These are phyloP conservation scores for Pantelozetes paolii DNA, from an alignment of 2,888 invertebrate genomes.

Conservation along the genomic window DNA sequence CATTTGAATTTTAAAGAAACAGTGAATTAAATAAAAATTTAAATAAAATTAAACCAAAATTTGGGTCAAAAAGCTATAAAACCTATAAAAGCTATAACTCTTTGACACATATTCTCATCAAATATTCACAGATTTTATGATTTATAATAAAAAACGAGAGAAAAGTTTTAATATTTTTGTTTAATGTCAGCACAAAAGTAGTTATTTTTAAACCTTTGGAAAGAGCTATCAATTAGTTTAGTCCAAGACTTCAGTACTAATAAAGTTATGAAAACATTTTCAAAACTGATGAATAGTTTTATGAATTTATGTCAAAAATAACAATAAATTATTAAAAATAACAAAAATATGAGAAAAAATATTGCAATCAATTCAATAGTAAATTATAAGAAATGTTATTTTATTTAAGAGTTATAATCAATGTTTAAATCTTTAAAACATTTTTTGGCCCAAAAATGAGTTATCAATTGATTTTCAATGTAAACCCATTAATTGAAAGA, in stretches of 20 bases:
- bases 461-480: no score
- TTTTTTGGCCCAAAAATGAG: no score
- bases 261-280: not conserved
- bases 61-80: not conserved
- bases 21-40: not conserved
- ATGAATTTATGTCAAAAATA: slow-evolving; percentile 8
- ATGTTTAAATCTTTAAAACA: no score
- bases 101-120: slow-evolving; percentile 14
- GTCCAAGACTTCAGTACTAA: not conserved
- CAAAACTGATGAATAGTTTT: not conserved
- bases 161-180: not conserved
- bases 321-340: not conserved
- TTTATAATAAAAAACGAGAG: not conserved
- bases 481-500: no score
- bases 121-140: not conserved
- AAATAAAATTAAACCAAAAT: not conserved
- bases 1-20: not conserved
- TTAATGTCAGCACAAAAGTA: slow-evolving; percentile 1
- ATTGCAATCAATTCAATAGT: no score
- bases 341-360: not conserved
- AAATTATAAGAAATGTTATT: no score
- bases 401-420: no score
- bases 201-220: not conserved
- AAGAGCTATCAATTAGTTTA: slow-evolving; percentile 2
- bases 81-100: not conserved